phyloP scores from a whole-genome alignment of 2,888 invertebrate species.

The Fragum fragum region DNA sequence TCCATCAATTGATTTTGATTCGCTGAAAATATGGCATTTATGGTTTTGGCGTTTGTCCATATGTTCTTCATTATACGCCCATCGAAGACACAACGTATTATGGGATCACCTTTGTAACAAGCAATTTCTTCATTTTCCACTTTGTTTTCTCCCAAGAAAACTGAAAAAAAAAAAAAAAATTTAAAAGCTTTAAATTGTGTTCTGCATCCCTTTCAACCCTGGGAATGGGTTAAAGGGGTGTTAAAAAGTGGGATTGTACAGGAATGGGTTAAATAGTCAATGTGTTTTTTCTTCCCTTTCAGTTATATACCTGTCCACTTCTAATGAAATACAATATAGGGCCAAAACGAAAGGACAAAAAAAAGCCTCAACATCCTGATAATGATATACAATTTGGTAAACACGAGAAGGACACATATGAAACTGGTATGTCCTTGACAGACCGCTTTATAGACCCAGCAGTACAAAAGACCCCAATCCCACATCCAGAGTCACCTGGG shows the following conservation, averaged over 20 bases:
- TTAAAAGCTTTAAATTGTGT: too few species aligned
- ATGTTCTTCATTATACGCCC: too few species aligned
- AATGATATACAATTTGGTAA: not conserved
- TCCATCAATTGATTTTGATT: too few species aligned
- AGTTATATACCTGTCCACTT: slow-evolving; percentile 3
- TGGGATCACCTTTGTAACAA: too few species aligned
- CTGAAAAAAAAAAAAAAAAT: too few species aligned
- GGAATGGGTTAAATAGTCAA: too few species aligned
- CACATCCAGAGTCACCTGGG: slow-evolving; percentile 75
- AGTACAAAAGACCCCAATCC: slow-evolving; percentile 31
- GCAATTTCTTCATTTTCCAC: not conserved
- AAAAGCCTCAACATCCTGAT: not conserved
- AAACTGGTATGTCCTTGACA: slow-evolving; percentile 5
- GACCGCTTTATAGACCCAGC: slow-evolving; percentile 37
- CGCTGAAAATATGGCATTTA: too few species aligned
- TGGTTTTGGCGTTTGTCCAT: too few species aligned
- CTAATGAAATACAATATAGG: slow-evolving; percentile 1
- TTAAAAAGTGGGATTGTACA: too few species aligned
- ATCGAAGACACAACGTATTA: too few species aligned
- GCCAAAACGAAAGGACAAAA: not conserved
- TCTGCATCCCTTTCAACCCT: too few species aligned
- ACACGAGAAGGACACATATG: slow-evolving; percentile 21
- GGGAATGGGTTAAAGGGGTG: too few species aligned
- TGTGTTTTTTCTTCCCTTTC: not conserved
- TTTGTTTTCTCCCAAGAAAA: not conserved